Conservation (phyloP, 2,797 vertebrate genomes). For the Sciurus vulgaris region DNA sequence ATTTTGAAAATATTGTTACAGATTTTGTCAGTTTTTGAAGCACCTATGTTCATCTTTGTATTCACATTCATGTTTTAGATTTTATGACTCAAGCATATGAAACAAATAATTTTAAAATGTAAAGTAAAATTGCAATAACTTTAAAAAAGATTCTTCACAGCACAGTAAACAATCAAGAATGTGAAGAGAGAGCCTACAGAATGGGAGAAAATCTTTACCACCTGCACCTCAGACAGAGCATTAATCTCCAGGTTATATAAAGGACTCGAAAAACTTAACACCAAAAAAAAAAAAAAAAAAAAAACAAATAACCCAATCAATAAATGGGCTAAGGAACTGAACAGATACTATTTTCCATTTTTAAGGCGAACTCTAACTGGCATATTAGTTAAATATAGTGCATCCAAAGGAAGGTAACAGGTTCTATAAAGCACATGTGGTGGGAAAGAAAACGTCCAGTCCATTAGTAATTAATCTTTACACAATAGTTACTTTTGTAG, state of each 20-base stretch:
- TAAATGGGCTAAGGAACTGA: too few relatives aligned
- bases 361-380: neutral
- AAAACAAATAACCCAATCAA: too few relatives aligned
- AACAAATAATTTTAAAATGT: conserved; percentile 28
- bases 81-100: conserved; percentile 15
- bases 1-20: conserved; percentile 53
- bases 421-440: neutral
- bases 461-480: neutral
- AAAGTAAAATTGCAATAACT: conserved; percentile 46
- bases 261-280: too few relatives aligned
- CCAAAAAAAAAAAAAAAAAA: too few relatives aligned
- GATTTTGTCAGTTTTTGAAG: conserved; percentile 61
- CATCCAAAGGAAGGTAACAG: neutral
- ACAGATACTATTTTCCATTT: neutral
- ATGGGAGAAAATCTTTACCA: too few relatives aligned
- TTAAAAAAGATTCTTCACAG: too few relatives aligned
- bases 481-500: neutral
- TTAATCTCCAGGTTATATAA: too few relatives aligned
- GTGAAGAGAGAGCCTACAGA: too few relatives aligned
- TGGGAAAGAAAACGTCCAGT: neutral
- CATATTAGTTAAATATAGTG: neutral
- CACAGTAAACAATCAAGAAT: too few relatives aligned
- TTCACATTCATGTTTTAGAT: neutral
- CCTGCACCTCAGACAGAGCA: too few relatives aligned
- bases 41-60: neutral